A percentile compares a stretch with the other conserved stretches of the same genome.
These are phyloP conservation scores for Sebastes matsubarae DNA, from an alignment of 2,797 vertebrate genomes.

Conservation along the genomic window DNA sequence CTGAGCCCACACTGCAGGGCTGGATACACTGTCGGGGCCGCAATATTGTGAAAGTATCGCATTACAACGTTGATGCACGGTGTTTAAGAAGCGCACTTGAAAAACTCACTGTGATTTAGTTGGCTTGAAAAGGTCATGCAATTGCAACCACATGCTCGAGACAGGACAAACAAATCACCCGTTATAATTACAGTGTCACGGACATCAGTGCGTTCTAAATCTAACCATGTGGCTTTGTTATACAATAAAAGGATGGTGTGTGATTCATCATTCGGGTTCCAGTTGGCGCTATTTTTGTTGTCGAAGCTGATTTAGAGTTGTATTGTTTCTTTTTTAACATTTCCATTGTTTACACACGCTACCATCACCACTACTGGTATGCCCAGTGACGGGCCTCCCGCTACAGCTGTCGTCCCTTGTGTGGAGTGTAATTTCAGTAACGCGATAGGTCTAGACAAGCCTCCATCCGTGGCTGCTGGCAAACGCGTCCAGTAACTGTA, in stretches of 20 bases:
- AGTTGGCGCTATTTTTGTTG: constrained; percentile 29
- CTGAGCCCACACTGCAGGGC: constrained; percentile 24
- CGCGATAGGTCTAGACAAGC: constrained; percentile 62
- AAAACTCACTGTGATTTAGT: constrained; percentile 20
- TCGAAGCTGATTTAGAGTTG: constrained; percentile 32
- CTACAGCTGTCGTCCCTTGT: constrained; percentile 78
- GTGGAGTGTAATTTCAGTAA: constrained; percentile 76
- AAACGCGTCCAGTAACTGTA: constrained; percentile 51
- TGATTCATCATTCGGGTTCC: constrained; percentile 4
- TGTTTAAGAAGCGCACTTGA: constrained; percentile 42
- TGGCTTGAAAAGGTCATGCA: constrained; percentile 43
- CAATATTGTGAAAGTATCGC: constrained; percentile 27
- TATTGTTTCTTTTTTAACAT: constrained; percentile 28
- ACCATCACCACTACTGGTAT: constrained; percentile 45
- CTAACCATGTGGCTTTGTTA: constrained; percentile 20
- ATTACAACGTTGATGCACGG: constrained; percentile 19
- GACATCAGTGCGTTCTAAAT: constrained; percentile 19
- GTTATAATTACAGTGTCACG: constrained; percentile 14
- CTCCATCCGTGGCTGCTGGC: constrained; percentile 50
- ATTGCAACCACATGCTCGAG: constrained; percentile 50
- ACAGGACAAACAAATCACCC: constrained; percentile 43
- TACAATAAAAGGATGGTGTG: neutral
- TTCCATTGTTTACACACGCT: constrained; percentile 64
- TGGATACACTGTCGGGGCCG: neutral
- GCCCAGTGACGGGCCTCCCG: constrained; percentile 43